phyloP scores from a whole-genome alignment of 2,888 invertebrate genomes.

The Drosophila picticornis region DNA sequence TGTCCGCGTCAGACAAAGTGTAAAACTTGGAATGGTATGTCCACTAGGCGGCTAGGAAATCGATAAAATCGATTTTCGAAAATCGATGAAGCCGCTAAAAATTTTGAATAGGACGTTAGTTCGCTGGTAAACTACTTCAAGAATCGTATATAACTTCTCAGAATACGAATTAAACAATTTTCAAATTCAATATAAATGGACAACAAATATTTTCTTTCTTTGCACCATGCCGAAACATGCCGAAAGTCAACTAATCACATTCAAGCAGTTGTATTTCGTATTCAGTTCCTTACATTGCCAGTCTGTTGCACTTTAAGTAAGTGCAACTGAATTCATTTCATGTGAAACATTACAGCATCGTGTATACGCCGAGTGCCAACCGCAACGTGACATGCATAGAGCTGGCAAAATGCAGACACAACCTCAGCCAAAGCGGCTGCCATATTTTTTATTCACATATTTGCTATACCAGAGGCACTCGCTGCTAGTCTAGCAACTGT shows the following conservation, averaged over 20 bases:
- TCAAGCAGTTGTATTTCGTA: not conserved
- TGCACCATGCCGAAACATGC: not conserved
- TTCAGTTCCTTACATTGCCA: conserved; percentile 11
- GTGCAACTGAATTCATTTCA: conserved; percentile 32
- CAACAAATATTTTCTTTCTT: not conserved
- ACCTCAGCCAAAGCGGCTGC: conserved; percentile 26
- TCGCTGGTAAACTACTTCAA: too few relatives aligned
- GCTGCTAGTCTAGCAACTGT: conserved; percentile 11
- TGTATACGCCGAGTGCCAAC: conserved; percentile 15
- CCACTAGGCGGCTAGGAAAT: too few relatives aligned
- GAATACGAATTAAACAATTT: not conserved
- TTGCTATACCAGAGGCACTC: conserved; percentile 24
- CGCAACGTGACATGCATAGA: conserved; percentile 32
- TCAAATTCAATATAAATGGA: not conserved
- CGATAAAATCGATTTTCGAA: too few relatives aligned
- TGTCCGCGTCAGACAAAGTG: too few relatives aligned
- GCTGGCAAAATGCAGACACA: conserved; percentile 25
- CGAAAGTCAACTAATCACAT: conserved; percentile 11
- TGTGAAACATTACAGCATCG: conserved; percentile 6
- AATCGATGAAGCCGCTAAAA: too few relatives aligned
- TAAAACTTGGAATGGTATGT: too few relatives aligned
- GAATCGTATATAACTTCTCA: too few relatives aligned
- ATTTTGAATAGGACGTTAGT: too few relatives aligned
- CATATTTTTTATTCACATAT: conserved; percentile 31
- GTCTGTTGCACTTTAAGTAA: conserved; percentile 27